Conservation (phyloP, 2,797 vertebrate species). For the Megaceryle alcyon region DNA sequence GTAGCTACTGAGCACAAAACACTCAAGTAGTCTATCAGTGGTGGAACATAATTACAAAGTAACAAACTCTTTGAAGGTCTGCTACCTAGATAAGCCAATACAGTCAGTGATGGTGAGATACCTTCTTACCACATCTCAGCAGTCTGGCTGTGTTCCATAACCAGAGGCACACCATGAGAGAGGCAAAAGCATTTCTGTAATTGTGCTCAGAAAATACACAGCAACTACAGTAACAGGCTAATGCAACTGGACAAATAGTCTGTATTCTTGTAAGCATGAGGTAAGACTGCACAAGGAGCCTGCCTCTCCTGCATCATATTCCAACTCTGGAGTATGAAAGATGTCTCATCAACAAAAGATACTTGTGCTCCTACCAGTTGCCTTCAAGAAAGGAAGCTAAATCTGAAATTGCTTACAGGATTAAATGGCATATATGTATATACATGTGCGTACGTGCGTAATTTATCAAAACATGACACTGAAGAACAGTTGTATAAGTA, state of each 20-base stretch:
- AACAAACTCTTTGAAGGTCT: background rate
- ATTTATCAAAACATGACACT: background rate
- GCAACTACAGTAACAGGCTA: background rate
- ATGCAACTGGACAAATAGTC: background rate
- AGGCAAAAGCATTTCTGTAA: background rate
- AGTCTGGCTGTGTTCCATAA: background rate
- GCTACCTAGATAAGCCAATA: background rate
- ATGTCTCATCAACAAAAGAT: background rate
- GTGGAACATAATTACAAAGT: background rate
- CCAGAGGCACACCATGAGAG: background rate
- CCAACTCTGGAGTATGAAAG: background rate
- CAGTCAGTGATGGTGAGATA: background rate
- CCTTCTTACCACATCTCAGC: background rate
- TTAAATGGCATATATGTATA: background rate
- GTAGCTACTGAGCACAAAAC: background rate
- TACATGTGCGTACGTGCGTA: background rate
- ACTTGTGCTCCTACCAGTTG: background rate
- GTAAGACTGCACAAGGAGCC: background rate
- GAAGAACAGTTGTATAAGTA: background rate
- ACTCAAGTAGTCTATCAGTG: background rate
- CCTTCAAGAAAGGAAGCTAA: background rate
- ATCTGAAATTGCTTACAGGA: background rate
- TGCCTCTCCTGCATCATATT: rapidly evolving
- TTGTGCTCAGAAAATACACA: background rate
- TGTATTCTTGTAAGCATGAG: rapidly evolving